Conservation (phyloP, 2,797 vertebrate genomes). For the Lates japonicus region DNA sequence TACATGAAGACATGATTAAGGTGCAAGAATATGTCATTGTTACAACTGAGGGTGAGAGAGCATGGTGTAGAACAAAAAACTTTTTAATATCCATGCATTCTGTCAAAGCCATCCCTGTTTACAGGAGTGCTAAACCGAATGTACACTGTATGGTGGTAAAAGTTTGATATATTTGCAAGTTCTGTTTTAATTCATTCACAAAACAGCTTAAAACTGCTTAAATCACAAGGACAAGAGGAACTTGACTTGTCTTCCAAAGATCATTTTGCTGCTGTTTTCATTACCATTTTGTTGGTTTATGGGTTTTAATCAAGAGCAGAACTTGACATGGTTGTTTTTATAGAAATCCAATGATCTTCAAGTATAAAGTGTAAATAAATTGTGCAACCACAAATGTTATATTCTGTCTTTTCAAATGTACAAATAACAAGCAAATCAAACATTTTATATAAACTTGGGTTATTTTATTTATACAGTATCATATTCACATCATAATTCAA, state of each 20-base stretch:
- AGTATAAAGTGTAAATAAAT: conserved; percentile 19
- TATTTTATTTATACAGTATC: conserved; percentile 71
- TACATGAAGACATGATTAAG: neutral
- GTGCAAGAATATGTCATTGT: conserved; percentile 23
- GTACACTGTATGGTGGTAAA: neutral
- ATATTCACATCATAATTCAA: conserved; percentile 70
- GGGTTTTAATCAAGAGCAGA: conserved; percentile 28
- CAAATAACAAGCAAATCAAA: conserved; percentile 3
- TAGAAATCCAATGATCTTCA: conserved; percentile 6
- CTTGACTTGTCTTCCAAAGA: neutral
- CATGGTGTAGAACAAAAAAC: neutral
- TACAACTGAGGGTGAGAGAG: neutral
- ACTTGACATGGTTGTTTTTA: conserved; percentile 10
- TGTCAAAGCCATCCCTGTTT: neutral
- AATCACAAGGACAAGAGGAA: conserved; percentile 9
- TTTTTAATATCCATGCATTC: neutral
- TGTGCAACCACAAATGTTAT: conserved; percentile 1
- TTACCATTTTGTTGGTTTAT: conserved; percentile 16
- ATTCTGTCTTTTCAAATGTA: neutral
- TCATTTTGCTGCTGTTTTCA: neutral
- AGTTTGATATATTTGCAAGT: neutral
- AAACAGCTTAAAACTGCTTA: conserved; percentile 8
- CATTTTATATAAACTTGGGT: conserved; percentile 65
- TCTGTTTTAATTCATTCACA: neutral
- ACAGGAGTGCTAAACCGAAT: conserved; percentile 5